phyloP scores from a whole-genome alignment of 2,797 vertebrate genomes.

The Helicolenus hilgendorfi region DNA sequence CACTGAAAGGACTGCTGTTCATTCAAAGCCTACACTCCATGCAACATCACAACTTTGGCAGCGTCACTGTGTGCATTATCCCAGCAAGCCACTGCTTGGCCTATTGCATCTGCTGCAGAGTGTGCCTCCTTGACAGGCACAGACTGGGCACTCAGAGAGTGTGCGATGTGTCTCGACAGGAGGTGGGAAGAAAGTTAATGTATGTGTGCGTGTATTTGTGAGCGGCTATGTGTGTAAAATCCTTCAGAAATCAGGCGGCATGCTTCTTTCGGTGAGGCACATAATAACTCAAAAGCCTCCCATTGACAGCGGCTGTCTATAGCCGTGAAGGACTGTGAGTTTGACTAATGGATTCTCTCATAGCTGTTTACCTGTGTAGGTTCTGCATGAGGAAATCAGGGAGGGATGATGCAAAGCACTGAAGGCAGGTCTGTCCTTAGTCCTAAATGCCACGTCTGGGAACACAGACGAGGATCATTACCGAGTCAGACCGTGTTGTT shows the following conservation, averaged over 20 bases:
- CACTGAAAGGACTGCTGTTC: constrained; percentile 21
- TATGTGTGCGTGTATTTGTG: background rate
- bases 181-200: constrained; percentile 6
- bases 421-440: constrained; percentile 62
- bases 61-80: constrained; percentile 45
- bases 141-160: constrained; percentile 42
- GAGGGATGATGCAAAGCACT: constrained; percentile 52
- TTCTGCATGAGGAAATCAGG: constrained; percentile 63
- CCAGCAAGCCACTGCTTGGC: constrained; percentile 44
- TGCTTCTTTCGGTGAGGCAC: constrained; percentile 46
- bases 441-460: constrained; percentile 59
- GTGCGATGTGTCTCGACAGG: constrained; percentile 41
- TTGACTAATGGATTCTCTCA: constrained; percentile 73
- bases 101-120: constrained; percentile 44
- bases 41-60: constrained; percentile 33
- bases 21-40: constrained; percentile 23
- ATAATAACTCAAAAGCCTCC: constrained; percentile 72
- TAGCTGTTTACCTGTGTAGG: constrained; percentile 52
- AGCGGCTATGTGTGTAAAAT: constrained; percentile 27
- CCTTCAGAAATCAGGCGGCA: constrained; percentile 21
- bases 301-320: constrained; percentile 72
- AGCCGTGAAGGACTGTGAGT: constrained; percentile 59
- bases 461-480: constrained; percentile 70
- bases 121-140: constrained; percentile 43
- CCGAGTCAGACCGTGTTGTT: constrained; percentile 62